These are phyloP conservation scores for Tromatobia lineatoria DNA, from an alignment of 2,888 invertebrate genomes.

Conservation along the genomic window DNA sequence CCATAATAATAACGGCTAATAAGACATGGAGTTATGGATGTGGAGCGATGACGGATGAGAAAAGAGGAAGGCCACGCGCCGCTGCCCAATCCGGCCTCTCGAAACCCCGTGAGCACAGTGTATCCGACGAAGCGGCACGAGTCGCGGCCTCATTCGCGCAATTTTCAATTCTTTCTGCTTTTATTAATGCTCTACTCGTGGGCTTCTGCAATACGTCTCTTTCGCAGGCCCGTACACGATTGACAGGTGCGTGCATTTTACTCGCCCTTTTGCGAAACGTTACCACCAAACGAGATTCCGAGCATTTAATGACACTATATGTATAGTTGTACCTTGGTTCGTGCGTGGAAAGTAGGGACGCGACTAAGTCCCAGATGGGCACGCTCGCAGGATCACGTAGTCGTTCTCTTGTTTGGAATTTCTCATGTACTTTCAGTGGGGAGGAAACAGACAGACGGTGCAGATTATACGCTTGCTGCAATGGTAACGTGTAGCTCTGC, in stretches of 20 bases:
- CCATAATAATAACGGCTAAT: slow-evolving; percentile 11
- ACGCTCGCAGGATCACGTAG: not conserved
- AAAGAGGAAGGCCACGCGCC: slow-evolving; percentile 10
- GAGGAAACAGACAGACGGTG: not conserved
- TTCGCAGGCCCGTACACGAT: not conserved
- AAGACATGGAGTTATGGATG: slow-evolving; percentile 8
- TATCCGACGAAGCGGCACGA: slow-evolving; percentile 23
- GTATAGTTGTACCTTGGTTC: not conserved
- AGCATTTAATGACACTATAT: not conserved
- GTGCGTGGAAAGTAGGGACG: slow-evolving; percentile 4
- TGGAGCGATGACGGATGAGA: slow-evolving; percentile 25
- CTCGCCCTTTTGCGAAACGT: not conserved
- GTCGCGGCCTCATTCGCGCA: slow-evolving; percentile 14
- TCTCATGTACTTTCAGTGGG: not conserved
- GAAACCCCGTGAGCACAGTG: not conserved
- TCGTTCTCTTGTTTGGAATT: slow-evolving; percentile 2
- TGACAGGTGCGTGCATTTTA: not conserved
- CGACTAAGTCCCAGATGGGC: not conserved
- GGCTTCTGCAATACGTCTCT: not conserved
- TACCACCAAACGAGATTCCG: not conserved
- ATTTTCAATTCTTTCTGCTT: slow-evolving; percentile 35
- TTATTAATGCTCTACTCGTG: slow-evolving; percentile 20
- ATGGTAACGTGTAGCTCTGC: not conserved
- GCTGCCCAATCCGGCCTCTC: slow-evolving; percentile 14
- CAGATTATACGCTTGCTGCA: slow-evolving; percentile 1